These are phyloP conservation scores for Steatocranus sp. DNA, from an alignment of 2,797 vertebrate genomes.

Conservation along the genomic window DNA sequence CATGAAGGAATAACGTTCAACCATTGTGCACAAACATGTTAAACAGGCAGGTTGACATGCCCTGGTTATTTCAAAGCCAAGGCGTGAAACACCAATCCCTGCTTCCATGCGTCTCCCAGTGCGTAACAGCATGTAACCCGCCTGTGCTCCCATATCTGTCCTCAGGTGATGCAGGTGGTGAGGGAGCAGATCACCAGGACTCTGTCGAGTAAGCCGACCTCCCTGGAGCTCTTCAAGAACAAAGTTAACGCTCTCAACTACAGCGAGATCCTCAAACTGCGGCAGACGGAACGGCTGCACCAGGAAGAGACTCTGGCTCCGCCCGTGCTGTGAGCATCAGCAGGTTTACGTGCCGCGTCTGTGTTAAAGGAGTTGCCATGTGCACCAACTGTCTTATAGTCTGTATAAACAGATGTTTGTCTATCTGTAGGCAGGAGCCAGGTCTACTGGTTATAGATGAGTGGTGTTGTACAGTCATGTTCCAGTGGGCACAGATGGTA, in stretches of 20 bases:
- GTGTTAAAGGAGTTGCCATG: not conserved
- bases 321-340: slow-evolving; percentile 78
- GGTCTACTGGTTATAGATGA: not conserved
- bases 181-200: slow-evolving; percentile 95
- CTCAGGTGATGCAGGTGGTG: slow-evolving; percentile 95
- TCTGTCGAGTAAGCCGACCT: slow-evolving; percentile 86
- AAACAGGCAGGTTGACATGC: not conserved
- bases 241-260: slow-evolving; percentile 90
- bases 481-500: not conserved
- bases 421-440: not conserved
- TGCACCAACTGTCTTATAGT: not conserved
- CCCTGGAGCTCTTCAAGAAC: slow-evolving; percentile 93
- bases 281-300: slow-evolving; percentile 91
- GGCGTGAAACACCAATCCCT: not conserved
- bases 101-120: not conserved
- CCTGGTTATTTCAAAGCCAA: not conserved
- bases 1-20: not conserved
- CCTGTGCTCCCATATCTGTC: not conserved
- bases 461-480: not conserved
- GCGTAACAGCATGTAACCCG: not conserved
- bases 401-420: not conserved
- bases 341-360: not conserved
- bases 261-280: slow-evolving; percentile 91
- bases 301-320: slow-evolving; percentile 93
- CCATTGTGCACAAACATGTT: not conserved